These are phyloP conservation scores for Leptodirus hochenwartii DNA, from an alignment of 2,888 invertebrate genomes.

Conservation along the genomic window DNA sequence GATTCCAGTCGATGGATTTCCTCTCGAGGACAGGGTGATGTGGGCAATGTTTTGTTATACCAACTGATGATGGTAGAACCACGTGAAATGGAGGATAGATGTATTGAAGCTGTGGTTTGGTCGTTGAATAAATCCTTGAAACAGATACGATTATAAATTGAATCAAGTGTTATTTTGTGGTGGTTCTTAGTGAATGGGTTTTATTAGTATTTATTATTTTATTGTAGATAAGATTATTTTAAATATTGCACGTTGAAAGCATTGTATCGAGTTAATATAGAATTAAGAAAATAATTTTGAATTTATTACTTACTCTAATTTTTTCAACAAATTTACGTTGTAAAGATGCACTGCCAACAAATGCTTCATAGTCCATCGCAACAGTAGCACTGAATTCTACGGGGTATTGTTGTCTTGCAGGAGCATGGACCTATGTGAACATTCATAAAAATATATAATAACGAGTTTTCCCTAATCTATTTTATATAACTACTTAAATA, in stretches of 20 bases:
- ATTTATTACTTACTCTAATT: conserved; percentile 30
- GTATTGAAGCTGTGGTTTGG: conserved; percentile 49
- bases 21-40: conserved; percentile 55
- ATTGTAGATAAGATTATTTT: too few species aligned
- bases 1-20: conserved; percentile 56
- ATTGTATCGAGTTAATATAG: too few species aligned
- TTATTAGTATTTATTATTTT: too few species aligned
- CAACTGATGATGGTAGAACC: conserved; percentile 56
- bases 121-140: conserved; percentile 57
- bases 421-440: too few species aligned
- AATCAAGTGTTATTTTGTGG: too few species aligned
- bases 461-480: too few species aligned
- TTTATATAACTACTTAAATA: too few species aligned
- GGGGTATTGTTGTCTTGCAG: conserved; percentile 43
- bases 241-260: too few species aligned
- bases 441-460: too few species aligned
- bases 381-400: conserved; percentile 70
- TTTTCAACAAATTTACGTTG: conserved; percentile 71
- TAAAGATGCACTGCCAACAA: conserved; percentile 48
- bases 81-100: conserved; percentile 48
- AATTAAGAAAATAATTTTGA: too few species aligned
- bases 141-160: conserved; percentile 4
- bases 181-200: too few species aligned
- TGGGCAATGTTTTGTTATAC: conserved; percentile 64
- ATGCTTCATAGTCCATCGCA: conserved; percentile 46